Evolutionary conservation across 2,888 invertebrate genomes (phyloP).

Genomic region (Isotomurus palustris): DNA sequence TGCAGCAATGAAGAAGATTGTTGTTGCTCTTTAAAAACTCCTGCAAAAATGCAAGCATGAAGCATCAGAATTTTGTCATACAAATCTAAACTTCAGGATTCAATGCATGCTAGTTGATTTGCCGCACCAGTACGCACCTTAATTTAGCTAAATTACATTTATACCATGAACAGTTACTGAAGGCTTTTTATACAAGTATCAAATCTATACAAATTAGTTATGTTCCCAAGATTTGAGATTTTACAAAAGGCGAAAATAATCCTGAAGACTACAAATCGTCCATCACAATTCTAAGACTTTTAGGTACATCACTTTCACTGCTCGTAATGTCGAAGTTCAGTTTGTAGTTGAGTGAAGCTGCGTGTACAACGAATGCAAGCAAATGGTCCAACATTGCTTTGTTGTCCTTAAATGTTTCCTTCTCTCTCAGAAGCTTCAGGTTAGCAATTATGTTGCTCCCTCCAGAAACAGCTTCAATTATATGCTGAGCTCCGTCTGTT

Average conservation of each 20-base stretch:
- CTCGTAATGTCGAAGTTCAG: not conserved
- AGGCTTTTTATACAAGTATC: not conserved
- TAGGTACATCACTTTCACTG: not conserved
- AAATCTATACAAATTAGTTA: not conserved
- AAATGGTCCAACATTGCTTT: slow-evolving; percentile 2
- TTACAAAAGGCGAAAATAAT: not conserved
- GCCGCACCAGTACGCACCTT: too few relatives aligned
- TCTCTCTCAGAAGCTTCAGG: slow-evolving; percentile 10
- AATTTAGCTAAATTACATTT: too few relatives aligned
- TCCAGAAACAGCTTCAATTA: slow-evolving; percentile 34
- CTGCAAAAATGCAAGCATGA: too few relatives aligned
- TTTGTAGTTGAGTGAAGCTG: not conserved
- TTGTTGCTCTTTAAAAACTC: too few relatives aligned
- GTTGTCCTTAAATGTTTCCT: slow-evolving; percentile 31
- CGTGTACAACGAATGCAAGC: not conserved
- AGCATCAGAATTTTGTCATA: too few relatives aligned
- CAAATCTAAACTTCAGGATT: too few relatives aligned
- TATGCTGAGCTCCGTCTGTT: slow-evolving; percentile 35
- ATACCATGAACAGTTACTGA: too few relatives aligned
- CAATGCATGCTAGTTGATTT: too few relatives aligned
- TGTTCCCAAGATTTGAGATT: not conserved
- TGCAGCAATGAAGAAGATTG: too few relatives aligned
- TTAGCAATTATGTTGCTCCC: slow-evolving; percentile 19
- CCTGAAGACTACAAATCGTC: not conserved
- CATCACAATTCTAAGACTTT: not conserved